Base-by-base conservation (phyloP, 2,113 vertebrate genomes). In the Camelus dromedarius region DNA sequence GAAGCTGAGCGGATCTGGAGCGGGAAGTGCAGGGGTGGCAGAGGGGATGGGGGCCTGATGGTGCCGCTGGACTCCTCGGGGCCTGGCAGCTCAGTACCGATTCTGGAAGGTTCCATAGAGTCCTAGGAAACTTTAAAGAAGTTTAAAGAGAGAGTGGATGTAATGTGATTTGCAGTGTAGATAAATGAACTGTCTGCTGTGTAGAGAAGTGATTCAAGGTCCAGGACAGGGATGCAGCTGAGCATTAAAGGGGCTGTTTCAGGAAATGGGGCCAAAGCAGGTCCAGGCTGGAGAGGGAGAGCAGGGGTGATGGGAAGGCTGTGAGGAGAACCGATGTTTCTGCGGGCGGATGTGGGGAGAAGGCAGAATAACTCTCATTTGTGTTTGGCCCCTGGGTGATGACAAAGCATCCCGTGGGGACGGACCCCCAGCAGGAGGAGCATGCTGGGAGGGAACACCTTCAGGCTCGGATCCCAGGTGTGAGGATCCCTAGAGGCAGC, bases 311-410 rank as follows among this genome's bases (percentile, higher is more conserved):
- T 10, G 15, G 15, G 2, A 18, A 42, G 72, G 20, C 72, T 10
- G 6, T 2, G 50, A 26, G 5, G 56, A 56, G 62, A 58, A 1
- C 72, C 3, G 0, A 24, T 8, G 30, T 0, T 9, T 6, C 20
- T 11, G 1, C 4, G 67, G 11, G 56, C 9, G n/a, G 16, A 6
- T 8, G 62, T 32, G 32, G 28, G 46, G 35, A 54, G 58, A 38
- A 75, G 62, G 46, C 32, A 50, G 26, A 60, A 62, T 3, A 24
- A 32, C n/a, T 1, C 8, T 0, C 26, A 0, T 6, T 18, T 16
- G 9, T 35, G 14, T 13, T 18, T 9, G 26, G 19, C 19, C 3
- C 20, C 81, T 66, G 91, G n/a, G 11, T 26, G 48, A 30, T 4
- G 79, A 20, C 9, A 30, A 28, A 26, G 38, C 26, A 10, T 3